phyloP scores from a whole-genome alignment of 2,888 invertebrate species.

The Drosophila recens region DNA sequence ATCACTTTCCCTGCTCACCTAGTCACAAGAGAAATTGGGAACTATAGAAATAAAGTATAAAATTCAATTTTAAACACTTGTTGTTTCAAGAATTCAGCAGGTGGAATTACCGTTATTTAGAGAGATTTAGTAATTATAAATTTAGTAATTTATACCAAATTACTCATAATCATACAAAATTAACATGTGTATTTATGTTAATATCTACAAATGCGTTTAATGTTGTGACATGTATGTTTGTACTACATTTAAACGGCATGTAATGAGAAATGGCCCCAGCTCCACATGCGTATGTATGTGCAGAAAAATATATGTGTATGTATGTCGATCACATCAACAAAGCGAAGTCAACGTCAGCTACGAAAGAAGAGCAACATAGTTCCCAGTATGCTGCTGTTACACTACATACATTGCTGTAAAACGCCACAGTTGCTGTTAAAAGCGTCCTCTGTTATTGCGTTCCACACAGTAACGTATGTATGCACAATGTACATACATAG shows the following conservation, averaged over 20 bases:
- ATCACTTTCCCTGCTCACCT: constrained; percentile 15
- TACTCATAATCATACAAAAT: background rate
- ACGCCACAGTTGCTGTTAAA: background rate
- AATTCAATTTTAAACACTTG: no score
- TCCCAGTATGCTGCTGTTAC: background rate
- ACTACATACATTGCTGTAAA: constrained; percentile 2
- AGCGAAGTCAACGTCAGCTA: background rate
- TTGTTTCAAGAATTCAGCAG: background rate
- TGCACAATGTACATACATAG: background rate
- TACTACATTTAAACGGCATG: no score
- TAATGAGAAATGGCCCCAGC: background rate
- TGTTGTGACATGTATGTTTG: no score
- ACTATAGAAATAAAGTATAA: no score
- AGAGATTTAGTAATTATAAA: no score
- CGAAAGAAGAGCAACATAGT: background rate
- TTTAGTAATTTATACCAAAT: background rate
- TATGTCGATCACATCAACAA: constrained; percentile 3
- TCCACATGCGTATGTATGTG: background rate
- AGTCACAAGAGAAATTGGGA: constrained; percentile 8
- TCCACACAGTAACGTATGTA: background rate
- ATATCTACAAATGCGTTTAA: no score
- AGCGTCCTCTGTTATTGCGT: constrained; percentile 12
- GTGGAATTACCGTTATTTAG: background rate
- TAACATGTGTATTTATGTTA: background rate
- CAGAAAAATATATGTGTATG: background rate